phyloP scores from a whole-genome alignment of 2,797 vertebrate species.

The Sebastolobus alascanus region DNA sequence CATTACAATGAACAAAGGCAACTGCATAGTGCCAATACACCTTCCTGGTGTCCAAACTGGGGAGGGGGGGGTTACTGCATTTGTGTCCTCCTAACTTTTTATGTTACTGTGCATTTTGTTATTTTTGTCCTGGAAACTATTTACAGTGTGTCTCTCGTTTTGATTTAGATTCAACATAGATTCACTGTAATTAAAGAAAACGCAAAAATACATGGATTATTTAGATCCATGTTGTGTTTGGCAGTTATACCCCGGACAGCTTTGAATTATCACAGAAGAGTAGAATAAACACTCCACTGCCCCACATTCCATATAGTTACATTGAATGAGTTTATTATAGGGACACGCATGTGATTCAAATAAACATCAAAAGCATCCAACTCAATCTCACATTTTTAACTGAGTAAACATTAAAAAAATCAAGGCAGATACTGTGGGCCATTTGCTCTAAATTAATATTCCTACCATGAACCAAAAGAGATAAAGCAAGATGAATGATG shows the following conservation, averaged over 20 bases:
- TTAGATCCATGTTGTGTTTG: constrained; percentile 10
- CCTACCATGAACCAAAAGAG: constrained; percentile 19
- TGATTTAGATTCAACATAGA: background rate
- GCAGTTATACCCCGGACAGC: background rate
- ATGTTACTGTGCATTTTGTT: background rate
- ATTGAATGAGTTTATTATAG: constrained; percentile 18
- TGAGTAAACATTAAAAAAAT: background rate
- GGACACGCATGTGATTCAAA: background rate
- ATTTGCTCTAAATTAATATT: constrained; percentile 49
- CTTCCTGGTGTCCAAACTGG: background rate
- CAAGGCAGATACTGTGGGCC: background rate
- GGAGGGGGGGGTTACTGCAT: background rate
- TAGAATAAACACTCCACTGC: constrained; percentile 7
- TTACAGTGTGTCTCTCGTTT: background rate
- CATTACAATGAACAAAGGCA: background rate
- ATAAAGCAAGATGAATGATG: constrained; percentile 50
- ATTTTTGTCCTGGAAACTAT: background rate
- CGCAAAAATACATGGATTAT: background rate
- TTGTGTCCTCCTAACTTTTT: background rate
- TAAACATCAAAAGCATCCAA: background rate
- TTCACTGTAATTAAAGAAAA: constrained; percentile 17
- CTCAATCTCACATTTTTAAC: background rate
- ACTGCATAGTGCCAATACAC: background rate
- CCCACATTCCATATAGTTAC: background rate
- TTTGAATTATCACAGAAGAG: constrained; percentile 20